Percentiles rank a stretch among this genome's conserved stretches.
Evolutionary conservation across 92 coral and sea anemone species (phyloP).

Genomic region (Nematostella vectensis): DNA sequence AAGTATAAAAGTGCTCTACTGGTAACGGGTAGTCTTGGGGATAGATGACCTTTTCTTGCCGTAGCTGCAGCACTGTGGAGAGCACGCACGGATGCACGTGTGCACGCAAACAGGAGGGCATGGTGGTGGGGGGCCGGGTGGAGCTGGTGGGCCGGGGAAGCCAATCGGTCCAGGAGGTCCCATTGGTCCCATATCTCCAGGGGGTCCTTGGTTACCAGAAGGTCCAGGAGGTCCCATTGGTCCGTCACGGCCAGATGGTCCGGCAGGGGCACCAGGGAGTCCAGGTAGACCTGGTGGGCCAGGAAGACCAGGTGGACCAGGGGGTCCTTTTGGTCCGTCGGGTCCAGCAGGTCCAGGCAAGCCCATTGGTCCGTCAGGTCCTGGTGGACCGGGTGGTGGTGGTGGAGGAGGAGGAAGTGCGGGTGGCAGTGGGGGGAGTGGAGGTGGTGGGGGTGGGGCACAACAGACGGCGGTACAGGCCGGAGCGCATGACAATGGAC

Average conservation of each 20-base stretch:
- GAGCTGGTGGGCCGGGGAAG: constrained; percentile 95
- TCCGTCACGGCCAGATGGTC: constrained; percentile 96
- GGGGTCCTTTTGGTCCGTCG: constrained; percentile 99
- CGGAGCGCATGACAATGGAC: constrained; percentile 73
- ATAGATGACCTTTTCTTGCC: constrained; percentile 83
- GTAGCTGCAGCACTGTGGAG: constrained; percentile 83
- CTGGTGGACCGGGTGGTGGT: constrained; percentile 99
- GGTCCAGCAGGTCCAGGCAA: constrained; percentile 98
- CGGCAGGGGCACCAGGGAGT: constrained; percentile 97
- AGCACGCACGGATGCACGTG: constrained; percentile 98
- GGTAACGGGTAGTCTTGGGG: constrained; percentile 27
- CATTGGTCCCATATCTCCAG: constrained; percentile 94
- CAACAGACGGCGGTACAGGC: constrained; percentile 82
- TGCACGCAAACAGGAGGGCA: constrained; percentile 99
- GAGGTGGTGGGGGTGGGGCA: constrained; percentile 91
- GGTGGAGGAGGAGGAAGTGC: constrained; percentile 98
- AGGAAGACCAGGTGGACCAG: constrained; percentile 93
- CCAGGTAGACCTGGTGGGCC: constrained; percentile 97
- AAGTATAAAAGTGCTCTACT: constrained; percentile 50
- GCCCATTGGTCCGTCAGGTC: constrained; percentile 98
- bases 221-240: constrained; percentile 99
- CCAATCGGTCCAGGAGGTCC: constrained; percentile 93
- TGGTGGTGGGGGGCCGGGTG: constrained; percentile 98
- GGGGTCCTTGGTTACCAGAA: constrained; percentile 97
- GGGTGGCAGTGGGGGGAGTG: constrained; percentile 90